Base-by-base conservation (phyloP, 2,797 vertebrate genomes). In the Oceanodroma leucorhoa region DNA sequence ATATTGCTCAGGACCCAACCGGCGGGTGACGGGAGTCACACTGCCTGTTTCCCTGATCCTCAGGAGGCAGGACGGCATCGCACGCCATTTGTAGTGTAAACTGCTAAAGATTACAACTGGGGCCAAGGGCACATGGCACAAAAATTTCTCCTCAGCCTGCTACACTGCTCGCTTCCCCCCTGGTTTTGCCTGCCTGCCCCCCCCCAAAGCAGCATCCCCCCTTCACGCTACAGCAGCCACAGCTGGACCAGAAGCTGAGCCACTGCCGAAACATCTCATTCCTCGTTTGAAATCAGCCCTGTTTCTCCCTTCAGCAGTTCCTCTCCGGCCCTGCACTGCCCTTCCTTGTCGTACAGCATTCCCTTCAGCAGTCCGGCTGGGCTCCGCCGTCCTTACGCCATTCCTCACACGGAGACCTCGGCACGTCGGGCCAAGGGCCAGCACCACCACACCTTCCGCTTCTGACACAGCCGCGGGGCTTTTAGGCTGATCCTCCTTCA, bases 391-490 rank as follows among this genome's bases (percentile, higher is more conserved):
- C 46, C 65, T 55, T 34, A 3, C 9, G 3, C 62, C 51, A 0
- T 6, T 24, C 51, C 57, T 46, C 65, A 11, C 20, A 4, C 24
- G 13, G 62, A 45, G 24, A 60, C 69, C 55, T 27, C 29, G 20
- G 75, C 66, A 65, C 3, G 1, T 41, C 2, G 3, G 38, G 34
- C 67, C 54, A 27, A 38, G n/a, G 51, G 83, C 27, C 72, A 58
- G 70, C 69, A 64, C 22, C 62, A 29, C 75, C 60, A 65, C 81
- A 65, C 81, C 73, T 45, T 38, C 29, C 41, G 3, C 32, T 72
- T 46, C 57, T 18, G 48, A 48, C 16, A 21, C 1, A 1, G 17
- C 48, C 23, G 0, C 0, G 48, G 34, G 48, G 82, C 6, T 78
- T 71, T 66, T 1, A 29, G 87, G 41, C 61, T 82, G 64, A 22